phyloP scores from a whole-genome alignment of 2,797 vertebrate species.

The Ptychobarbus kaznakovi region DNA sequence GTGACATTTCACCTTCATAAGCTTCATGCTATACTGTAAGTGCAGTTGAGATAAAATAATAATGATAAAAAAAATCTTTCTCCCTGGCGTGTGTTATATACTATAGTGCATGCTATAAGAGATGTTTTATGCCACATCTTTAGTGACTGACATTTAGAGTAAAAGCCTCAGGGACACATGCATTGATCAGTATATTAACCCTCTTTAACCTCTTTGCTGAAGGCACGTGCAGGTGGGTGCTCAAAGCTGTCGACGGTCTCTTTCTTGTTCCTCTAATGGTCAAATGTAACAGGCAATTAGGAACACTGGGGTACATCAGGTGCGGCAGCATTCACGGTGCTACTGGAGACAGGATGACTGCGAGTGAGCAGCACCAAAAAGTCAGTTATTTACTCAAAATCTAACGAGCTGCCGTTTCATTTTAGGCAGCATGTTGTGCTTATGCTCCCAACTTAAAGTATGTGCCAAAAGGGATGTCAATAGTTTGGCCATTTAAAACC shows the following conservation, averaged over 20 bases:
- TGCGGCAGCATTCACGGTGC: constrained; percentile 1
- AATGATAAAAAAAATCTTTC: not conserved
- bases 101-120: not conserved
- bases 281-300: constrained; percentile 30
- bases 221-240: constrained; percentile 19
- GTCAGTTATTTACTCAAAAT: constrained; percentile 7
- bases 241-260: constrained; percentile 32
- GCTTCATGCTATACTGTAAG: not conserved
- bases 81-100: not conserved
- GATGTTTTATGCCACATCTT: constrained; percentile 16
- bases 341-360: constrained; percentile 27
- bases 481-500: not conserved
- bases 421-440: constrained; percentile 14
- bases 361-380: not conserved
- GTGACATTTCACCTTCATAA: constrained; percentile 17
- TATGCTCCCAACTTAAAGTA: not conserved
- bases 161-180: constrained; percentile 24
- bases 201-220: constrained; percentile 45
- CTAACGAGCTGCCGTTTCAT: constrained; percentile 1
- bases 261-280: constrained; percentile 38
- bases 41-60: not conserved
- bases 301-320: not conserved
- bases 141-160: constrained; percentile 45
- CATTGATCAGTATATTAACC: constrained; percentile 51
- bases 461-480: not conserved